Percentiles rank a stretch among this genome's conserved stretches.
Conservation (phyloP, 2,113 vertebrate genomes). For the Mastomys coucha region DNA sequence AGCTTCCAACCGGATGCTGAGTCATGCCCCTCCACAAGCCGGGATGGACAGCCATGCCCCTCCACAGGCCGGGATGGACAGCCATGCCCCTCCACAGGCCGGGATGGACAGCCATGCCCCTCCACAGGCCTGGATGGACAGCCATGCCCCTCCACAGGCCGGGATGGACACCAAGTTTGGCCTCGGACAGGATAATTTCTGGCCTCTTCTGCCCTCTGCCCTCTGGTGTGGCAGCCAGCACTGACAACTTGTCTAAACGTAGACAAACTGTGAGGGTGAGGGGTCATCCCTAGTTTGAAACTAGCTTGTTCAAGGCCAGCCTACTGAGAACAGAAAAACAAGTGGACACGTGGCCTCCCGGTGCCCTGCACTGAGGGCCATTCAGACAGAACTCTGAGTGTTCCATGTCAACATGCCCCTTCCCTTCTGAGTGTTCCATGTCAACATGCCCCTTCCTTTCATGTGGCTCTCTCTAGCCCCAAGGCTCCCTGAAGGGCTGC, state of each 20-base stretch:
- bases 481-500: neutral
- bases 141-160: neutral
- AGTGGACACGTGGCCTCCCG: neutral
- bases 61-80: neutral
- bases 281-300: neutral
- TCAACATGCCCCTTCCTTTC: too few species aligned
- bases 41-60: neutral
- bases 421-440: rapidly evolving
- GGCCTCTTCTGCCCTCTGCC: constrained; percentile 13
- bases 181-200: neutral
- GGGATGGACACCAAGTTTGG: neutral
- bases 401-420: rapidly evolving
- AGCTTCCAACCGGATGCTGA: neutral
- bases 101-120: neutral
- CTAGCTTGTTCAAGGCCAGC: neutral
- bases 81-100: too few species aligned
- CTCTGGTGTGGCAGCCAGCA: neutral
- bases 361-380: neutral
- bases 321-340: neutral
- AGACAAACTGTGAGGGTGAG: neutral
- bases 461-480: neutral
- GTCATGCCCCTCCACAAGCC: neutral
- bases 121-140: neutral
- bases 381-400: neutral
- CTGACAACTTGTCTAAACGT: neutral